phyloP scores from a whole-genome alignment of 2,113 vertebrate species.

The Acinonyx jubatus region DNA sequence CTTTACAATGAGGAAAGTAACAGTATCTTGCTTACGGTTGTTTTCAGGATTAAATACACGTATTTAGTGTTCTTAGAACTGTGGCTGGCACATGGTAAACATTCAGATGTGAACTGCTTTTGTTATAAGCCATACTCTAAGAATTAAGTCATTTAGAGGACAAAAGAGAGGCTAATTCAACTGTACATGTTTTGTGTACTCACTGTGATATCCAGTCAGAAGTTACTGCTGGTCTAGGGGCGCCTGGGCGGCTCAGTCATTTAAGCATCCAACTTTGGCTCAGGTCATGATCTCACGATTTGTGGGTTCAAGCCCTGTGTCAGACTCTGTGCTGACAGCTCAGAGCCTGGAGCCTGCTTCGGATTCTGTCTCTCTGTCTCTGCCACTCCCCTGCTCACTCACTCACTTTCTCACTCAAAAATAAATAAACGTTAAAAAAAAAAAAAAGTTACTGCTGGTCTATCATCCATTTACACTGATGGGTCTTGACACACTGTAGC shows the following conservation, averaged over 20 bases:
- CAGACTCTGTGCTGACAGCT: too few species aligned
- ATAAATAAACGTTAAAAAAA: too few species aligned
- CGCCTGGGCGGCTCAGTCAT: too few species aligned
- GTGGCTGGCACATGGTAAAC: background rate
- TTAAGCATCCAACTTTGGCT: too few species aligned
- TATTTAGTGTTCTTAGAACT: background rate
- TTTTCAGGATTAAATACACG: conserved; percentile 16
- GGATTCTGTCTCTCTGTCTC: too few species aligned
- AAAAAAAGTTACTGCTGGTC: background rate
- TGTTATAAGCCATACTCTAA: conserved; percentile 32
- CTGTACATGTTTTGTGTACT: background rate
- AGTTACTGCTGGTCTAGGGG: background rate
- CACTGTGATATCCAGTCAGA: background rate
- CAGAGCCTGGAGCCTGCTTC: too few species aligned
- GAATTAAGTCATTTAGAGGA: conserved; percentile 24
- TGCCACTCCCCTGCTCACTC: too few species aligned
- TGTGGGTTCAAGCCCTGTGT: too few species aligned
- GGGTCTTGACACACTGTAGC: conserved; percentile 25
- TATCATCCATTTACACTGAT: conserved; percentile 41
- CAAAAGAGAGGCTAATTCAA: conserved; percentile 43
- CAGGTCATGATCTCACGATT: too few species aligned
- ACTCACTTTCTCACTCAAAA: too few species aligned
- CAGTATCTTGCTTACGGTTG: background rate
- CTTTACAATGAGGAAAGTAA: background rate
- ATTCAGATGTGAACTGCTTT: conserved; percentile 31